Evolutionary conservation across 2,113 vertebrate species (phyloP), one percentile per base, ranked within the genome.

Genomic region (Edolisoma coerulescens): DNA sequence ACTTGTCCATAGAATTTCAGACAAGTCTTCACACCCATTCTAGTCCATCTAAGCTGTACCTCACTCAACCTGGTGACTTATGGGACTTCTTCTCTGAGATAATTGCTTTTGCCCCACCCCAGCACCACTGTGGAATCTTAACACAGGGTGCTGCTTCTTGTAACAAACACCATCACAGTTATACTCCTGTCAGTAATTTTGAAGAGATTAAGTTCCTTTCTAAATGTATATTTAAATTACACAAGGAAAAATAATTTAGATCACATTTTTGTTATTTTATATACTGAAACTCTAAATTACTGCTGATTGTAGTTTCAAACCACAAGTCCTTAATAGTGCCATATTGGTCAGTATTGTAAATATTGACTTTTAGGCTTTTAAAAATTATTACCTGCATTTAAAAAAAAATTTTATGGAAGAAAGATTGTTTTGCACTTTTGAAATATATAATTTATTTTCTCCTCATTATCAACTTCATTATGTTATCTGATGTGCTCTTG

Each of bases 101-200:
- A 57, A 16, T 37, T 83, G 1, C 28, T 63, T 89, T 77, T 84
- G 17, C 4, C 22, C 4, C 23, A 52, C 3, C 8, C 0, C 4
- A 60, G 5, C 8, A 32, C 13, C 0, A 0, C 28, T 27, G 39
- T 37, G 30, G 64, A 84, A 69, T 21, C 13, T 74, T 64, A 39
- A 39, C 4, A 15, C 11, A 56, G 8, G 10, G 3, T 56, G 6
- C 2, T 78, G 12, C 7, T 47, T 77, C 47, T 57, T 47, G 8
- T 24, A 28, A 2, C 42, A 52, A n/a, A 47, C 9, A 33, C 12
- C 9, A 44, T 65, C 13, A 8, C 27, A 27, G 18, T 52, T 65
- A 39, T 30, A 33, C 3, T 59, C 4, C 9, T 53, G 7, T 17
- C 45, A 65, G 28, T 84, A 64, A 54, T 70, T 94, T 42, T 41